Base-by-base conservation (phyloP, 2,797 vertebrate genomes). In the Gadopsis marmoratus region DNA sequence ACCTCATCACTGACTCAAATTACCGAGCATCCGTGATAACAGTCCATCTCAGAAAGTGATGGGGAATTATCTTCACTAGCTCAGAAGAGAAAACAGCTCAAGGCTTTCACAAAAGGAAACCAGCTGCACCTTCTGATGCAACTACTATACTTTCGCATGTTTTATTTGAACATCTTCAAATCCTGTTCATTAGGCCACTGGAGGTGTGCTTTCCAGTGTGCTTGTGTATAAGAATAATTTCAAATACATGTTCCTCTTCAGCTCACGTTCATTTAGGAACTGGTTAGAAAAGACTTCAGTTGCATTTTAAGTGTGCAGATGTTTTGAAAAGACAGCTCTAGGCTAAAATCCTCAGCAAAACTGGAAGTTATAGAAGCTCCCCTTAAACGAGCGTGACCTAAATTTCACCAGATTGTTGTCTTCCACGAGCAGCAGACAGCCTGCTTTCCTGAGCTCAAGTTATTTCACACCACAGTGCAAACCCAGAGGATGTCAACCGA, bases 1-100 rank as follows among this genome's bases (percentile, higher is more conserved):
- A 82, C 78, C 78, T 91, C 84, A 83, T 90, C 90, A 60, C 76
- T 2, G 83, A 84, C 87, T 93, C 84, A 88, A 77, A 90, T 90
- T 87, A 92, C 91, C 43, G 48, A 88, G 74, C 84, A 45, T 83
- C 74, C 56, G 65, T 68, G 82, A 86, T 86, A 89, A 81, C 43
- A 11, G 68, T 81, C 68, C 76, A 81, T 88, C 74, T 59, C 74
- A 70, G 43, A 80, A 60, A 77, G 77, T 71, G 72, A 90, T 76
- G 82, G 9, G 45, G 55, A 88, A 83, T 81, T 66, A 83, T 83
- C 67, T 62, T 50, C 67, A 67, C 56, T 47, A 14, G 70, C 47
- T 78, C 70, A 70, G 74, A 71, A 11, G 39, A 74, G 76, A 69
- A 62, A 78, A 73, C 21, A 19, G 43, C 63, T 78, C 50, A 59